Conservation (phyloP, 2,888 invertebrate species). For the Baronia brevicornis region DNA sequence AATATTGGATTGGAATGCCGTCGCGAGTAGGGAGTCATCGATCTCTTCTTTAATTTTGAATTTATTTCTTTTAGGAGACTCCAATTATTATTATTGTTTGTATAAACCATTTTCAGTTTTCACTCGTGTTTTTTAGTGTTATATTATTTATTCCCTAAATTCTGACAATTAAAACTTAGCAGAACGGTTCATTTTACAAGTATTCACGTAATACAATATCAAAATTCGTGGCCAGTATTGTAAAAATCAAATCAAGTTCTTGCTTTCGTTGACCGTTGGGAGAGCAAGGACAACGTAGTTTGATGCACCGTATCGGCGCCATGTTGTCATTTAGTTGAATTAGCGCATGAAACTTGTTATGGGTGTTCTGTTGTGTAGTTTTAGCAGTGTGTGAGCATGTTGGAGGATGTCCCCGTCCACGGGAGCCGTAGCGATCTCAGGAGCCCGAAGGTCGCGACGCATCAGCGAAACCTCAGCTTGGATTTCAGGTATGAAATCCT, state of each 20-base stretch:
- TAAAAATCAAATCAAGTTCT: too few species aligned
- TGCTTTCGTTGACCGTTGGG: slow-evolving; percentile 10
- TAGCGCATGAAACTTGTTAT: slow-evolving; percentile 48
- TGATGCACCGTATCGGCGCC: slow-evolving; percentile 45
- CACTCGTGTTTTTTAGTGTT: slow-evolving; percentile 2
- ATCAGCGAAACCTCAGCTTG: slow-evolving; percentile 92
- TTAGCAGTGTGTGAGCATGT: slow-evolving; percentile 63
- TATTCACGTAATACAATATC: too few species aligned
- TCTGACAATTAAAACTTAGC: slow-evolving; percentile 7
- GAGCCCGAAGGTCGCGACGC: slow-evolving; percentile 63
- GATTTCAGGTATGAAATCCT: slow-evolving; percentile 83
- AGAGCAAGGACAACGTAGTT: slow-evolving; percentile 21
- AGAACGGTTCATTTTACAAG: slow-evolving; percentile 7
- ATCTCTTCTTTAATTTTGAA: slow-evolving; percentile 54
- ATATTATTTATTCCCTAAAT: slow-evolving; percentile 9
- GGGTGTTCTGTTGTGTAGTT: slow-evolving; percentile 55
- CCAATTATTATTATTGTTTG: slow-evolving; percentile 8
- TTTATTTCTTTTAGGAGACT: slow-evolving; percentile 38
- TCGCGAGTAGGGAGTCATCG: slow-evolving; percentile 45
- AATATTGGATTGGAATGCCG: slow-evolving; percentile 30
- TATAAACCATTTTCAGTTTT: slow-evolving; percentile 3
- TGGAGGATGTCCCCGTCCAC: slow-evolving; percentile 73
- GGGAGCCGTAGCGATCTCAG: slow-evolving; percentile 60
- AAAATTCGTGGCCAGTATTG: too few species aligned
- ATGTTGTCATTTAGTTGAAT: slow-evolving; percentile 71